A percentile compares a stretch with the other conserved stretches of the same genome.
These are phyloP conservation scores for Bucorvus abyssinicus DNA, from an alignment of 2,797 vertebrate species.

Conservation along the genomic window DNA sequence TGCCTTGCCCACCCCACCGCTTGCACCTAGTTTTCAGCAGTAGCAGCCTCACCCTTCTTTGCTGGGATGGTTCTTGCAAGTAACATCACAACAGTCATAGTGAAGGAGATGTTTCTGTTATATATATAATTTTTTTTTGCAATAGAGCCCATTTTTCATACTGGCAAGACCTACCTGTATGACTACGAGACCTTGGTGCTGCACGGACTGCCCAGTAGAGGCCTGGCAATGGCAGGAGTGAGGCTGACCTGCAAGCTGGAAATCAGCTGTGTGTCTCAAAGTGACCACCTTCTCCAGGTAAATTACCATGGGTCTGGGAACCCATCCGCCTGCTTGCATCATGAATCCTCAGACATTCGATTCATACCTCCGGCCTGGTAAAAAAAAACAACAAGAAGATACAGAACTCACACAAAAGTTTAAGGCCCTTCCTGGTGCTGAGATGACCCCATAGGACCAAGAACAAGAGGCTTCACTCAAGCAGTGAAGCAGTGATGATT, in stretches of 20 bases:
- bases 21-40: background rate
- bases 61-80: background rate
- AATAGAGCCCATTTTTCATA: slow-evolving; percentile 64
- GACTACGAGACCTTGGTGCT: slow-evolving; percentile 47
- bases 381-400: background rate
- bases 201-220: slow-evolving; percentile 41
- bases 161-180: slow-evolving; percentile 54
- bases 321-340: fast-evolving
- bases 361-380: background rate
- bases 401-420: background rate
- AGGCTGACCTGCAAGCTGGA: slow-evolving; percentile 57
- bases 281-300: slow-evolving; percentile 66
- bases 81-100: background rate
- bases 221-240: slow-evolving; percentile 42
- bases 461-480: fast-evolving
- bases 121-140: background rate
- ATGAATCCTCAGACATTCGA: fast-evolving
- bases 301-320: fast-evolving
- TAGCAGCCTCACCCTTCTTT: background rate
- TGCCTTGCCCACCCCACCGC: background rate
- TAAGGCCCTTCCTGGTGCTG: background rate
- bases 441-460: background rate
- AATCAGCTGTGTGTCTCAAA: slow-evolving; percentile 42
- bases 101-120: background rate
- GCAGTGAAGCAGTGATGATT: background rate